Percentiles rank a stretch among this genome's conserved stretches.
Evolutionary conservation across 2,888 invertebrate species (phyloP).

Genomic region (Buathra laborator): DNA sequence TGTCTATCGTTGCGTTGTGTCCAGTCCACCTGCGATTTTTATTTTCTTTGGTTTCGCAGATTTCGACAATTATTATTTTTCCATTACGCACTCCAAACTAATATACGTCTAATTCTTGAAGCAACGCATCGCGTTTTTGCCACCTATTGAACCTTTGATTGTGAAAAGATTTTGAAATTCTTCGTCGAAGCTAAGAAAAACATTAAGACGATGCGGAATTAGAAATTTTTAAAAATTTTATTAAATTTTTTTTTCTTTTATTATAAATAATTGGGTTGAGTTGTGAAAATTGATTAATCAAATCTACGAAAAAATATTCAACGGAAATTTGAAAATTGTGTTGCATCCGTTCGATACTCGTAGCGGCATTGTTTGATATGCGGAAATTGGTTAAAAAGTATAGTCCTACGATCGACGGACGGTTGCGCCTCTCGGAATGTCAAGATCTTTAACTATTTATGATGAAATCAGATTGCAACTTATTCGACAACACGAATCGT

Average conservation of each 20-base stretch:
- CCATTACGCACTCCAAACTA: slow-evolving; percentile 28
- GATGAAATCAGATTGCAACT: neutral
- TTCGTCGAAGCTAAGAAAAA: slow-evolving; percentile 11
- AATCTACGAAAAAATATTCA: too few relatives aligned
- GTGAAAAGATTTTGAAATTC: neutral
- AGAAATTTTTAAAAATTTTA: neutral
- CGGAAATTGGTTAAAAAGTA: too few relatives aligned
- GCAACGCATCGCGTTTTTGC: slow-evolving; percentile 32
- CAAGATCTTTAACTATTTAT: slow-evolving; percentile 19
- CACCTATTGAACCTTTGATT: neutral
- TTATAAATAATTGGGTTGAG: too few relatives aligned
- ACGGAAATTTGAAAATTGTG: too few relatives aligned
- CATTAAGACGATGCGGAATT: neutral
- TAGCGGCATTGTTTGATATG: too few relatives aligned
- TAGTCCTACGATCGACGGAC: neutral
- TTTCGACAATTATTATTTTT: slow-evolving; percentile 31
- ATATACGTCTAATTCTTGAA: slow-evolving; percentile 21
- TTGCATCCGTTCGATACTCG: too few relatives aligned
- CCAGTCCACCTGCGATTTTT: slow-evolving; percentile 34
- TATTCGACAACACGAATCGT: neutral
- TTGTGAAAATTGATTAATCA: too few relatives aligned
- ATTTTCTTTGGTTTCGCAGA: slow-evolving; percentile 51
- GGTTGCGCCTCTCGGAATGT: neutral
- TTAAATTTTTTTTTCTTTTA: too few relatives aligned
- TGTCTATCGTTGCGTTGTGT: slow-evolving; percentile 44